These are phyloP conservation scores for Falco columbarius DNA, from an alignment of 2,797 vertebrate genomes.

Conservation along the genomic window DNA sequence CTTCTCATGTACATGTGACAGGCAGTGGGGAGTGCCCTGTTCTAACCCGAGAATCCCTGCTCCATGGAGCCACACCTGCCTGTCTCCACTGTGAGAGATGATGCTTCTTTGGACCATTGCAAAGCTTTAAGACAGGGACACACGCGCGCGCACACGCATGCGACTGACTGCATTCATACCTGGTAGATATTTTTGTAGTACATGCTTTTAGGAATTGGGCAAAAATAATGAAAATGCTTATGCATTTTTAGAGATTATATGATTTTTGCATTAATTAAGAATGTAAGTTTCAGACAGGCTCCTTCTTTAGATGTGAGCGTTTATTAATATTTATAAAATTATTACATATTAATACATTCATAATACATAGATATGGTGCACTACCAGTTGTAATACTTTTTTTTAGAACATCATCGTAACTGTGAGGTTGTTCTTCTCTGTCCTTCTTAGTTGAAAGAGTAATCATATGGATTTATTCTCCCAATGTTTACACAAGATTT, in stretches of 20 bases:
- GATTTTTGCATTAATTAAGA: slow-evolving; percentile 63
- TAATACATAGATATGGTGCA: slow-evolving; percentile 21
- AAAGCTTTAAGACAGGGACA: no score
- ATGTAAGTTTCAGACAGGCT: slow-evolving; percentile 8
- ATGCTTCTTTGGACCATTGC: background rate
- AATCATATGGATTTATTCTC: slow-evolving; percentile 51
- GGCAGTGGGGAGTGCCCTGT: rapidly evolving
- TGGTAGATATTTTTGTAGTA: background rate
- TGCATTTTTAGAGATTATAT: slow-evolving; percentile 31
- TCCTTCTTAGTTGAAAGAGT: background rate
- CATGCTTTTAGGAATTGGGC: background rate
- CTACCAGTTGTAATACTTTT: background rate
- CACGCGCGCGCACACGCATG: no score
- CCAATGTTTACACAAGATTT: slow-evolving; percentile 29
- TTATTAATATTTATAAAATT: slow-evolving; percentile 71
- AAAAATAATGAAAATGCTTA: background rate
- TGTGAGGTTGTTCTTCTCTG: background rate
- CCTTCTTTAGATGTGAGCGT: slow-evolving; percentile 16
- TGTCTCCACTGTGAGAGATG: background rate
- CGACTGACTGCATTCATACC: background rate
- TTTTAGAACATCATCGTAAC: slow-evolving; percentile 9
- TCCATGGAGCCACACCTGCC: rapidly evolving
- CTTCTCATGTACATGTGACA: rapidly evolving
- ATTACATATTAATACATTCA: slow-evolving; percentile 60
- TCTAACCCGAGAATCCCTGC: rapidly evolving